These are phyloP conservation scores for Limonius californicus DNA, from an alignment of 1,140 invertebrate genomes.

Conservation along the genomic window DNA sequence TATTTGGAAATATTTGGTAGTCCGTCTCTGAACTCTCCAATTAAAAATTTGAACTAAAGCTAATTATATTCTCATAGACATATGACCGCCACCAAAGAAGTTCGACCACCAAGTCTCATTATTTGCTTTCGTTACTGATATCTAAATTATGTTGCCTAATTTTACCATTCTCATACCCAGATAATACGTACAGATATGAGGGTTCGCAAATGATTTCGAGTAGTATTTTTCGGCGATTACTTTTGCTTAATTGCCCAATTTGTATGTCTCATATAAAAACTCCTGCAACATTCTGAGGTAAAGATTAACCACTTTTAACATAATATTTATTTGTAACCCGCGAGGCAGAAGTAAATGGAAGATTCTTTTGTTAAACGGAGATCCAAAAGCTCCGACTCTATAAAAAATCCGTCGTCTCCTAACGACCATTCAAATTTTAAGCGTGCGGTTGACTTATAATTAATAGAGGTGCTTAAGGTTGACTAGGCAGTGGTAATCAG, in stretches of 20 bases:
- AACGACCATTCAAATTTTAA: constrained; percentile 10
- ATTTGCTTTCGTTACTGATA: neutral
- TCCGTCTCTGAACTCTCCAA: too few relatives aligned
- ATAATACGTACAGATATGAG: neutral
- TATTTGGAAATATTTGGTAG: too few relatives aligned
- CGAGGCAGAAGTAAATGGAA: neutral
- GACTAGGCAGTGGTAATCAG: constrained; percentile 2
- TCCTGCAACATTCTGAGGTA: neutral
- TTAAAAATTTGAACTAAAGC: too few relatives aligned
- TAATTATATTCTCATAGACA: neutral
- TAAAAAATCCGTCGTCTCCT: neutral
- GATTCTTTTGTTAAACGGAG: neutral
- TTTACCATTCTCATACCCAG: neutral
- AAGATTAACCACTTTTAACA: neutral
- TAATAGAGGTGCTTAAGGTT: constrained; percentile 13
- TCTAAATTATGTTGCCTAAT: neutral
- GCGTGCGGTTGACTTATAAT: constrained; percentile 2
- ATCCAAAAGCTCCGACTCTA: neutral
- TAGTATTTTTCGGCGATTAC: neutral
- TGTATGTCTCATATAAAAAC: neutral
- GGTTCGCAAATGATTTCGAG: neutral
- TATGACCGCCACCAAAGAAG: neutral
- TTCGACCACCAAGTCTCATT: neutral
- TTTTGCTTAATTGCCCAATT: neutral
- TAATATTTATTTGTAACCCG: neutral